Evolutionary conservation across 2,797 vertebrate genomes (phyloP).

Genomic region (Peromyscus attwateri): DNA sequence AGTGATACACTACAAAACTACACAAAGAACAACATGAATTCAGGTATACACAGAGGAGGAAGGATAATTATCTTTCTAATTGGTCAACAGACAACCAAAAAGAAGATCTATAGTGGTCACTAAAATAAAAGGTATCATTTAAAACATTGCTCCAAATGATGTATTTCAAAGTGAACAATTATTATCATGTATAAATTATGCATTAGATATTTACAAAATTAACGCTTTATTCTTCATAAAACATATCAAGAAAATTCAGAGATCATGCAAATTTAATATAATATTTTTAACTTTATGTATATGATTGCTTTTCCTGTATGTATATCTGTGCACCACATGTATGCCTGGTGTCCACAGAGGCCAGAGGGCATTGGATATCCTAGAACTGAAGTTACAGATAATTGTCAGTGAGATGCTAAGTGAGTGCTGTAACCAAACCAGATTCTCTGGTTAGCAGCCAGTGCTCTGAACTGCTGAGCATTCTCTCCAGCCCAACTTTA

Average conservation of each 20-base stretch:
- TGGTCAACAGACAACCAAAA: not conserved
- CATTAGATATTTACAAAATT: conserved; percentile 3
- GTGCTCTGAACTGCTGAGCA: not conserved
- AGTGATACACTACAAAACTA: not conserved
- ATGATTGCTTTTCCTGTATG: not conserved
- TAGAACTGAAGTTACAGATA: not conserved
- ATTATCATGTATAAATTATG: not conserved
- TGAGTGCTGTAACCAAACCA: not conserved
- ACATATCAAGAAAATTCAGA: conserved; percentile 8
- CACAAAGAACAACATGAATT: not conserved
- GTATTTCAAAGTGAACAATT: conserved; percentile 5
- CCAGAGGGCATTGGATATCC: not conserved
- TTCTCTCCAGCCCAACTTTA: not conserved
- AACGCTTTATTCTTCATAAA: conserved; percentile 18
- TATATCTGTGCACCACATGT: not conserved
- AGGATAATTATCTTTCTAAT: not conserved
- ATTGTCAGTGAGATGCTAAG: not conserved
- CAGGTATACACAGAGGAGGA: not conserved
- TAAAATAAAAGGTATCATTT: not conserved
- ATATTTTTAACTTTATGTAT: not conserved
- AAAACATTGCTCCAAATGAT: not conserved
- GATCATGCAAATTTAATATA: conserved; percentile 18
- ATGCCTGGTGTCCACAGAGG: not conserved
- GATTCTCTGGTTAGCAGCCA: not conserved
- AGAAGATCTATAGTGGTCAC: not conserved